Base-by-base conservation (phyloP, 1,140 invertebrate genomes). In the Bombus pyrosoma region DNA sequence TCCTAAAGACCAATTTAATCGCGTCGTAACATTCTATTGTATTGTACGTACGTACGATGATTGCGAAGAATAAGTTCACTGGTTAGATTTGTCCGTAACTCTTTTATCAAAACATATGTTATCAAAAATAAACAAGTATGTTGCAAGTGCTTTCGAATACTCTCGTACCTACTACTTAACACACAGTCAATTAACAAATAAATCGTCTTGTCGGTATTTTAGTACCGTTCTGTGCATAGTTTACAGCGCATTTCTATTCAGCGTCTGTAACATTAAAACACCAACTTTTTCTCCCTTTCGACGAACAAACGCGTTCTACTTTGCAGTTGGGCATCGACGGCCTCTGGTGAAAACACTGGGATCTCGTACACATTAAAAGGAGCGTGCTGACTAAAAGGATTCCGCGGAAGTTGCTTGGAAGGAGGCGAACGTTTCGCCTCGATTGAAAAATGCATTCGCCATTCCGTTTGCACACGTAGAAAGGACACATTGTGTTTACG, bases 371-470 rank as follows among this genome's bases (percentile, higher is more conserved):
- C 81, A 89, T 90, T 90, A 90, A 90, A 90, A 90, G 39, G 78
- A 78, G 79, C 81, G 89, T 84, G 68, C 77, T 34, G 28, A 75
- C 81, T 90, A 89, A 90, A 90, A 89, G 88, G 88, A 86, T 84
- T 85, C 66, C n/a, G 68, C 73, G 73, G 74, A 75, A 69, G 62
- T 69, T 79, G 18, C n/a, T 41, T 37, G 59, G 47, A 68, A 84
- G 86, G 41, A 85, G 87, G 62, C 68, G 87, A 69, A 81, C 79
- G 80, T 82, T 81, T 53, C 76, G 57, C 62, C 25, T 15, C 62
- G 79, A 3, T 37, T 90, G 85, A 89, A 90, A 90, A 89, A 90
- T 89, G 87, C 88, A 90, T 87, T 59, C 85, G 81, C 78, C 68
- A 25, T 62, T 77, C 66, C 71, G 81, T 62, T 83, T 41, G 71